Evolutionary conservation across 2,113 vertebrate genomes (phyloP), one percentile per base, ranked within the genome.

Genomic region (Boulengerochromis microlepis): DNA sequence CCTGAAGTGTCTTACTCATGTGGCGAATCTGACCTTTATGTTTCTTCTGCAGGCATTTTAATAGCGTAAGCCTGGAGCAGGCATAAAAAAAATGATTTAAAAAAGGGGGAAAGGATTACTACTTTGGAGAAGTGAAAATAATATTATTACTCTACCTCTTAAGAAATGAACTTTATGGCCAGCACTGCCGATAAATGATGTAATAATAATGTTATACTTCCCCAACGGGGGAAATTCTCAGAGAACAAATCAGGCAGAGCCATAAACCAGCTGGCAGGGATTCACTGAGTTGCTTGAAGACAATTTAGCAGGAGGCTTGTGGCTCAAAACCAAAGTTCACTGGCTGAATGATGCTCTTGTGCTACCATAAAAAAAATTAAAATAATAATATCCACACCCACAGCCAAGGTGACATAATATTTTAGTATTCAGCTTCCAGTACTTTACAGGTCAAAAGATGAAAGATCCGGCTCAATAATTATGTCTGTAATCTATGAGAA

Each of bases 151-250:
- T 89, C 59, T 42, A 45, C 59, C 22, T 5, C 4, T 4, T 3
- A 61, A 89, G 69, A 83, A 54, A 82, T 85, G 35, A 90, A 86
- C 85, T 83, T 90, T 81, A 66, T 22, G 64, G 45, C 47, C 6
- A 2, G 40, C 85, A 29, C 53, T 56, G 45, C 8, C 29, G 16
- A 84, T 87, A 88, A 90, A 87, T 81, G 78, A 90, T 80, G 87
- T 59, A 59, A 91, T 89, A 84, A 90, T 91, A 86, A 92, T 78
- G 84, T 53, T 82, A 94, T 89, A 81, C 59, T 93, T 84, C 64
- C 87, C 83, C 56, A 22, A 45, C 1, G 15, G 76, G 69, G 81
- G 87, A 88, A 85, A 86, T 82, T 84, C 18, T 57, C 31, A 38
- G 18, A 86, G 59, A 74, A 82, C 40, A 92, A 11, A 80, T 80